These are phyloP conservation scores for Mionectes olivaceus DNA, from an alignment of 2,797 vertebrate species.

Conservation along the genomic window DNA sequence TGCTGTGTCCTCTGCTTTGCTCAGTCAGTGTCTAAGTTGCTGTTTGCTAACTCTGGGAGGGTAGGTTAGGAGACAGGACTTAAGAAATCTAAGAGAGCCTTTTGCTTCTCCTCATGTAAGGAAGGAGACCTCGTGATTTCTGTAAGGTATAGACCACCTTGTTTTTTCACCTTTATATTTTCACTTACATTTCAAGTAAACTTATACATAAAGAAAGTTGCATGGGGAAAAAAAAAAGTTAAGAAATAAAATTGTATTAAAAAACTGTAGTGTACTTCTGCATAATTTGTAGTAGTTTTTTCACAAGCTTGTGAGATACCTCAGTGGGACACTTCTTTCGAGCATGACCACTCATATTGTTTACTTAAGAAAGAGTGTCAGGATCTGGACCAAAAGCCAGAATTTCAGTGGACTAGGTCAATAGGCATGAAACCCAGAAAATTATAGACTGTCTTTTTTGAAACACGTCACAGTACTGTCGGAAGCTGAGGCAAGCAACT, in stretches of 20 bases:
- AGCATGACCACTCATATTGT: neutral
- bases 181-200: neutral
- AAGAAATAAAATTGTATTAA: neutral
- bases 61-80: rapidly evolving
- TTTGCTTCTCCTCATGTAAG: neutral
- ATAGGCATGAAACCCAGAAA: neutral
- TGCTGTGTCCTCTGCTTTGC: neutral
- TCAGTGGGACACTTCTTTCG: neutral
- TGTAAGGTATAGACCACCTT: neutral
- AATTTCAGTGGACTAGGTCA: neutral
- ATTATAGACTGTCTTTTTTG: neutral
- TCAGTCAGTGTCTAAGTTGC: neutral
- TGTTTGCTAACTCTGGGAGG: neutral
- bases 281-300: neutral
- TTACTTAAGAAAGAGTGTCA: neutral
- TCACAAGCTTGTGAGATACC: neutral
- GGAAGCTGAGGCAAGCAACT: neutral
- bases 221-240: neutral
- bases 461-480: neutral
- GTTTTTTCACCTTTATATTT: neutral
- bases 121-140: neutral
- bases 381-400: neutral
- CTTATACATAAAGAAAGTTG: neutral
- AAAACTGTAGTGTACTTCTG: neutral
- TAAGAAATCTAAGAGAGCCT: neutral